Evolutionary conservation across 2,797 vertebrate genomes (phyloP), one percentile per base, ranked within the genome.

Genomic region (Betta splendens): DNA sequence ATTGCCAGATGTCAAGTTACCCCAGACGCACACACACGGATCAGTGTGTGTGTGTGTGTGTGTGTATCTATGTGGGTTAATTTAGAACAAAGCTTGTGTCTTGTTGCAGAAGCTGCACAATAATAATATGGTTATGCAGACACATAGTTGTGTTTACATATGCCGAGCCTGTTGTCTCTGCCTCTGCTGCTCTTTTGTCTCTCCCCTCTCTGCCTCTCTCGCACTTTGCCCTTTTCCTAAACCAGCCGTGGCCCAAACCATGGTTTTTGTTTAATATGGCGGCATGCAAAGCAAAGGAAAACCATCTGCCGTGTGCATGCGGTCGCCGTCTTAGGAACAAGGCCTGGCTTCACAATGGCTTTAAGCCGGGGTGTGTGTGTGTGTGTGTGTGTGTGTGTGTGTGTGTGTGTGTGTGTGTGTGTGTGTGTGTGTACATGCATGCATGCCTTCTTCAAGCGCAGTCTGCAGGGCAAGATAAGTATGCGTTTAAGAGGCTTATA

Each of bases 401-500:
- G 56, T 36, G 56, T 47, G 46, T 9, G 28, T 39, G 58, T 55
- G 52, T 68, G 64, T 50, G 53, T 72, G 50, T 22, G 55, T 61
- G 46, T 23, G 17, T 20, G 53, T 7, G 53, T 28, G 33, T 20
- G 17, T 35, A 44, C 7, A 2, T 18, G 45, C 42, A 38, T 13
- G n/a, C 53, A 61, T 52, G 64, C 56, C 33, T 83, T 85, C 80
- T 82, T 87, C 73, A 85, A 85, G 79, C 76, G 1, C 72, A 72
- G 85, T 83, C 87, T 85, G 86, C 80, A 69, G 67, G 77, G 80
- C 80, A 86, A 87, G 87, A 90, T 87, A 90, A 90, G 86, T 89
- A 73, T 86, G 82, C 73, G 87, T 87, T 86, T 87, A 89, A 90
- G 88, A 87, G 86, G 87, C 87, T 90, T 90, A 87, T 83, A 90